Evolutionary conservation across 2,113 vertebrate species (phyloP).

Genomic region (Pelmatolapia mariae): DNA sequence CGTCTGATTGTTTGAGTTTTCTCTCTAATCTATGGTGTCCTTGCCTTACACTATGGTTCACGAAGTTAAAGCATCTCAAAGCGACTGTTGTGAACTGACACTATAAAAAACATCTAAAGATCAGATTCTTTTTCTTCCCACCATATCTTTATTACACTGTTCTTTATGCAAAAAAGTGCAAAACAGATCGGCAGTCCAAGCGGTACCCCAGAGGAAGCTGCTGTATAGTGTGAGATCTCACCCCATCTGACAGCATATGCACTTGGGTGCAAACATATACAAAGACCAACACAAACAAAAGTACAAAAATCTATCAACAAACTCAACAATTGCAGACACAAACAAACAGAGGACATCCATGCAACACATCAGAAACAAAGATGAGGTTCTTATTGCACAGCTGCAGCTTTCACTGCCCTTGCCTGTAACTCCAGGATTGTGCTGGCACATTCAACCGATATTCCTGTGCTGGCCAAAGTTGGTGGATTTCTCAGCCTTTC

Average conservation of each 20-base stretch:
- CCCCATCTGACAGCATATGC: neutral
- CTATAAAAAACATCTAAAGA: neutral
- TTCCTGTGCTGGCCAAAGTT: neutral
- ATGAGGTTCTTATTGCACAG: neutral
- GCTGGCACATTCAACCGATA: fast-evolving
- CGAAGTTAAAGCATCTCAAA: neutral
- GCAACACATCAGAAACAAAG: neutral
- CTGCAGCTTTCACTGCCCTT: neutral
- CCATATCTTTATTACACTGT: neutral
- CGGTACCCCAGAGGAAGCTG: neutral
- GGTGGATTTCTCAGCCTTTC: neutral
- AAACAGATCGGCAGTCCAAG: neutral
- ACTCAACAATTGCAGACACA: neutral
- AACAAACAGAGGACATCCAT: neutral
- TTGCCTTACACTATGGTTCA: neutral
- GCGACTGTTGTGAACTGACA: neutral
- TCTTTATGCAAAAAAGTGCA: neutral
- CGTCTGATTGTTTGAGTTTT: neutral
- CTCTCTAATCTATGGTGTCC: neutral
- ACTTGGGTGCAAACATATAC: neutral
- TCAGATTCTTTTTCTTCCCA: neutral
- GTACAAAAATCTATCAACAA: neutral
- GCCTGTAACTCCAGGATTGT: neutral
- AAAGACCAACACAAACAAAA: neutral
- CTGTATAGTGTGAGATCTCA: neutral